phyloP scores from a whole-genome alignment of 2,797 vertebrate species.

The Limnodromus scolopaceus region DNA sequence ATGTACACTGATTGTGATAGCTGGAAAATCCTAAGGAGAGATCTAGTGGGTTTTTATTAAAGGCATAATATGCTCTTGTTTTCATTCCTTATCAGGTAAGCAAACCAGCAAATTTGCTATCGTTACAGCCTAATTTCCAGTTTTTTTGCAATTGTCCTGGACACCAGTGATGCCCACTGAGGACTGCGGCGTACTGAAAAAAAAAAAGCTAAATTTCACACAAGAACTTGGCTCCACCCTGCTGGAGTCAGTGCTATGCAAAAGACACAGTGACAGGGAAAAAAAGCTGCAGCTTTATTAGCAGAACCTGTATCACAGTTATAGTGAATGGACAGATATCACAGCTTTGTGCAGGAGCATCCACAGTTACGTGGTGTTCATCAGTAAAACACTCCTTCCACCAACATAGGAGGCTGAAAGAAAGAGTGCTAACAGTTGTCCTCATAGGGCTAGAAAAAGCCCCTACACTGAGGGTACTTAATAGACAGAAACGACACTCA shows the following conservation, averaged over 20 bases:
- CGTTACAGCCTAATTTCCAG: neutral
- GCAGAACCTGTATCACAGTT: accelerated
- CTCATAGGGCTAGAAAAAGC: neutral
- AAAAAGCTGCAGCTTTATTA: neutral
- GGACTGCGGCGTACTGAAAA: neutral
- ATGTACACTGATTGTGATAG: accelerated
- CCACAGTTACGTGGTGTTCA: neutral
- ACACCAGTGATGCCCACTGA: accelerated
- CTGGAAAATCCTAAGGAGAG: neutral
- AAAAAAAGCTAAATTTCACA: neutral
- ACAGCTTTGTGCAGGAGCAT: neutral
- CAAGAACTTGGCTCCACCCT: neutral
- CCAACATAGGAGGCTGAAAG: neutral
- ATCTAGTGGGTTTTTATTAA: neutral
- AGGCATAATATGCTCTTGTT: neutral
- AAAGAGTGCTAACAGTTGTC: neutral
- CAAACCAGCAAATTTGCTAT: neutral
- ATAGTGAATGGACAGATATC: accelerated
- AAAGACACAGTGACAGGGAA: accelerated
- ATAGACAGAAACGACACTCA: neutral
- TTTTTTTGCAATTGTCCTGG: neutral
- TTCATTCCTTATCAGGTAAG: neutral
- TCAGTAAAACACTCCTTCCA: neutral
- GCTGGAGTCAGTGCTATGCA: neutral
- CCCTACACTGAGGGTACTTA: neutral